A percentile compares a stretch with the other conserved stretches of the same genome.
Conservation (phyloP, 2,888 invertebrate species). For the Athalia cordata region DNA sequence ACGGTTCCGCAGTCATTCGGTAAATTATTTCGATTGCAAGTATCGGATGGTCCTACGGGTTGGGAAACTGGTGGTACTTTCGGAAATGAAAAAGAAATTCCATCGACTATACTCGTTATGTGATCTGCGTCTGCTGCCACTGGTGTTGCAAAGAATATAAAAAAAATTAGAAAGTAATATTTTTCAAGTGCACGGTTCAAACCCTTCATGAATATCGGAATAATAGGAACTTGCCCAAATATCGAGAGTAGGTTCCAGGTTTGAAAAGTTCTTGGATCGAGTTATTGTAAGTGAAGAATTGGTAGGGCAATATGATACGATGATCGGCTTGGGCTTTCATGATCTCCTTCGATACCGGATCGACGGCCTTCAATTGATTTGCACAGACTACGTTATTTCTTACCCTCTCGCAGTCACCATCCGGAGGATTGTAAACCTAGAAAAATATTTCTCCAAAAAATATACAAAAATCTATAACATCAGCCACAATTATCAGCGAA, state of each 20-base stretch:
- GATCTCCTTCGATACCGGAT: slow-evolving; percentile 82
- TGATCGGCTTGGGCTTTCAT: slow-evolving; percentile 85
- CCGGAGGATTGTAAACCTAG: slow-evolving; percentile 89
- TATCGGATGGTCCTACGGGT: slow-evolving; percentile 85
- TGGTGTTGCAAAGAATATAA: slow-evolving; percentile 63
- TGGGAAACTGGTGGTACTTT: slow-evolving; percentile 87
- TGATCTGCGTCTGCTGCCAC: slow-evolving; percentile 88
- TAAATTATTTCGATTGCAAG: slow-evolving; percentile 88
- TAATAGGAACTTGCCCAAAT: slow-evolving; percentile 77
- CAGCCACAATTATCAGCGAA: not conserved
- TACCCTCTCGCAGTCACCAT: slow-evolving; percentile 83
- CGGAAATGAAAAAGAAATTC: slow-evolving; percentile 87
- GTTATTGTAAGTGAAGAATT: slow-evolving; percentile 84
- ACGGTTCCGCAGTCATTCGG: slow-evolving; percentile 86
- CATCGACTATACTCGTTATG: slow-evolving; percentile 87
- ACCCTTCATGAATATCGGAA: not conserved
- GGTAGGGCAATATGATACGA: slow-evolving; percentile 89
- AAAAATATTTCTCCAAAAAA: slow-evolving; percentile 60
- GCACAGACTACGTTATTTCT: slow-evolving; percentile 86
- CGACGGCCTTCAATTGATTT: slow-evolving; percentile 86
- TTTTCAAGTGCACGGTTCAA: slow-evolving; percentile 8
- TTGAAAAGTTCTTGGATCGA: slow-evolving; percentile 85
- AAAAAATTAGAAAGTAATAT: slow-evolving; percentile 10
- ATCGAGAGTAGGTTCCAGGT: slow-evolving; percentile 87
- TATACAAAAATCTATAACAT: not conserved